A percentile compares a stretch with the other conserved stretches of the same genome.
Evolutionary conservation across 1,140 invertebrate species (phyloP).

Genomic region (Hylyphantes graminicola): DNA sequence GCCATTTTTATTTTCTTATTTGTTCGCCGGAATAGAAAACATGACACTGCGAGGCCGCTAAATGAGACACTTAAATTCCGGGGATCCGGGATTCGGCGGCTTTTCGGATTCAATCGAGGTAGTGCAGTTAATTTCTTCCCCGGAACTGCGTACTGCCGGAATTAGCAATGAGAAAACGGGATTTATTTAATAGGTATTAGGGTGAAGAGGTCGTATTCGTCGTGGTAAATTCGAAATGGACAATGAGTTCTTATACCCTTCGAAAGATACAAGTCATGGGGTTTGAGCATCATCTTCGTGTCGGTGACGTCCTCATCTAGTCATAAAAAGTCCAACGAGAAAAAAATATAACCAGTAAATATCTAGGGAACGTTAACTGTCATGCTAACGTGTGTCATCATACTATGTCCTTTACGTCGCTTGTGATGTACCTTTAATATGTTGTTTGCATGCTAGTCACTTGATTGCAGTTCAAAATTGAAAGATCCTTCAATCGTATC

Average conservation of each 20-base stretch:
- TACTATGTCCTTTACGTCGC: too few species aligned
- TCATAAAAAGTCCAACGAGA: too few species aligned
- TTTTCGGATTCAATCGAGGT: constrained; percentile 44
- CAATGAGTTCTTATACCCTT: neutral
- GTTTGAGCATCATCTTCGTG: neutral
- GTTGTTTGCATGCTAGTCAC: too few species aligned
- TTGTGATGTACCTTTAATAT: too few species aligned
- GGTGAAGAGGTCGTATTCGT: neutral
- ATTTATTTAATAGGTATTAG: constrained; percentile 29
- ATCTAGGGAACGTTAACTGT: too few species aligned
- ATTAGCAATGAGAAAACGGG: constrained; percentile 43
- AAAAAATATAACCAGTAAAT: too few species aligned
- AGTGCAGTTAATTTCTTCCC: constrained; percentile 31
- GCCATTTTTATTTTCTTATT: constrained; percentile 21
- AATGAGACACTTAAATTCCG: constrained; percentile 58
- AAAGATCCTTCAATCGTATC: too few species aligned
- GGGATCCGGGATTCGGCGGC: constrained; percentile 33
- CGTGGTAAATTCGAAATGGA: neutral
- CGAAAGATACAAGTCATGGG: neutral
- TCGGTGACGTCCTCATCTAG: too few species aligned
- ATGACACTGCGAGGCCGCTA: constrained; percentile 38
- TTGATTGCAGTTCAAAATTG: too few species aligned
- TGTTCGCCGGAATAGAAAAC: constrained; percentile 39
- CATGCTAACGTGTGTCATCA: too few species aligned
- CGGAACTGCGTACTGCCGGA: constrained; percentile 23